These are phyloP conservation scores for Buphagus erythrorhynchus DNA, from an alignment of 2,797 vertebrate genomes.

Conservation along the genomic window DNA sequence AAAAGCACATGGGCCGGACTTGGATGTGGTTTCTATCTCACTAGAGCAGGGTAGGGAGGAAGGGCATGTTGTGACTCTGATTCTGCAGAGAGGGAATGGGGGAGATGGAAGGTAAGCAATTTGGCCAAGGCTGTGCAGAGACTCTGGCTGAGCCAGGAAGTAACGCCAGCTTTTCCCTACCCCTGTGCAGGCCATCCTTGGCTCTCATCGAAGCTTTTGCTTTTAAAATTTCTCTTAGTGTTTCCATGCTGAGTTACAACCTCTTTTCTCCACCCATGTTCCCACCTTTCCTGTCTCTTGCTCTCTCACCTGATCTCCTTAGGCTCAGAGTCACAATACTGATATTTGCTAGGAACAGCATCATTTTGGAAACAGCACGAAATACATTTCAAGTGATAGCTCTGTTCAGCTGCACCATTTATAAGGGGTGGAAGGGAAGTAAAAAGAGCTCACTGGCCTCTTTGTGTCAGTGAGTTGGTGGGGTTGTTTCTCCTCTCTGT, in stretches of 20 bases:
- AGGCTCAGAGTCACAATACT: neutral
- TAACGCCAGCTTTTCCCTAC: neutral
- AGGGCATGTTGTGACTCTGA: neutral
- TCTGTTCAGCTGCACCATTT: neutral
- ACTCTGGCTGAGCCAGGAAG: neutral
- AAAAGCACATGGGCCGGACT: neutral
- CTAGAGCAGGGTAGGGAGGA: neutral
- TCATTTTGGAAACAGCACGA: neutral
- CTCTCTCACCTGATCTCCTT: neutral
- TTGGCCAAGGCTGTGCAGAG: neutral
- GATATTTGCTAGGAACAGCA: neutral
- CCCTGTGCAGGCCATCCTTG: neutral
- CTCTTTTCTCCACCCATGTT: neutral
- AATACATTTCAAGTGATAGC: neutral
- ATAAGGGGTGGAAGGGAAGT: neutral
- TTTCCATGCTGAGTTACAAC: neutral
- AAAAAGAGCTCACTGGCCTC: neutral
- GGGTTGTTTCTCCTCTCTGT: neutral
- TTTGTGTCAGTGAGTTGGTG: neutral
- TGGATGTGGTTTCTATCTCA: neutral
- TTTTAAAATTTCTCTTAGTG: neutral
- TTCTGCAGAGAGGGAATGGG: neutral
- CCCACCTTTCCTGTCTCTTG: fast-evolving
- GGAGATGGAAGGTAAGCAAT: neutral
- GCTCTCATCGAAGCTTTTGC: neutral